A percentile compares a stretch with the other conserved stretches of the same genome.
Evolutionary conservation across 1,140 invertebrate genomes (phyloP).

Genomic region (Conopomorpha cramerella): DNA sequence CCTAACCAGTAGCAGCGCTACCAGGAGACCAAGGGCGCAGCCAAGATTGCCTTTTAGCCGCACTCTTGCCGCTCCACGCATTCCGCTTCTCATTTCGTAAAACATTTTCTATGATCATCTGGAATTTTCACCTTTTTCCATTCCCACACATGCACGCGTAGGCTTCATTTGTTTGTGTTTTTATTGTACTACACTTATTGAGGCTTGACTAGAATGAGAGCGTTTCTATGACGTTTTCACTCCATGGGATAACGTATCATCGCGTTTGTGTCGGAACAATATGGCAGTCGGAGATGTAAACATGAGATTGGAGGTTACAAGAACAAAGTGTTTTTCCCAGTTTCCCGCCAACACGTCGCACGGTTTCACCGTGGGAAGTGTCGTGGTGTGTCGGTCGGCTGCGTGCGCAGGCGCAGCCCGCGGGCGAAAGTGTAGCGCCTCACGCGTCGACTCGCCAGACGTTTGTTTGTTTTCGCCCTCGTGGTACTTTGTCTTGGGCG

Average conservation of each 20-base stretch:
- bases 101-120: slow-evolving; percentile 35
- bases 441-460: slow-evolving; percentile 10
- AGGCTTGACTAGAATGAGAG: too few relatives aligned
- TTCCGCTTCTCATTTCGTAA: slow-evolving; percentile 12
- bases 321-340: too few relatives aligned
- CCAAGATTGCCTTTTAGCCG: slow-evolving; percentile 28
- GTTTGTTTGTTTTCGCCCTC: slow-evolving; percentile 26
- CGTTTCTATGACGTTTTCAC: slow-evolving; percentile 40
- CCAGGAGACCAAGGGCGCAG: slow-evolving; percentile 8
- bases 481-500: too few relatives aligned
- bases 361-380: slow-evolving; percentile 48
- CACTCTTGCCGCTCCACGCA: slow-evolving; percentile 18
- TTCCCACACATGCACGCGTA: too few relatives aligned
- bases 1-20: slow-evolving; percentile 12
- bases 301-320: too few relatives aligned
- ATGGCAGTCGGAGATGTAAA: too few relatives aligned
- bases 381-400: slow-evolving; percentile 21
- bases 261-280: too few relatives aligned
- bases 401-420: slow-evolving; percentile 17
- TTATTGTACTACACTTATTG: too few relatives aligned
- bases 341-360: too few relatives aligned
- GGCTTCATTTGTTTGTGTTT: slow-evolving; percentile 24
- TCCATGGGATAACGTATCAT: too few relatives aligned
- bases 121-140: too few relatives aligned
- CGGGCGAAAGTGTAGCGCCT: slow-evolving; percentile 43